A percentile compares a stretch with the other conserved stretches of the same genome.
Evolutionary conservation across 2,888 invertebrate species (phyloP).

Genomic region (Ecliptopera silaceata): DNA sequence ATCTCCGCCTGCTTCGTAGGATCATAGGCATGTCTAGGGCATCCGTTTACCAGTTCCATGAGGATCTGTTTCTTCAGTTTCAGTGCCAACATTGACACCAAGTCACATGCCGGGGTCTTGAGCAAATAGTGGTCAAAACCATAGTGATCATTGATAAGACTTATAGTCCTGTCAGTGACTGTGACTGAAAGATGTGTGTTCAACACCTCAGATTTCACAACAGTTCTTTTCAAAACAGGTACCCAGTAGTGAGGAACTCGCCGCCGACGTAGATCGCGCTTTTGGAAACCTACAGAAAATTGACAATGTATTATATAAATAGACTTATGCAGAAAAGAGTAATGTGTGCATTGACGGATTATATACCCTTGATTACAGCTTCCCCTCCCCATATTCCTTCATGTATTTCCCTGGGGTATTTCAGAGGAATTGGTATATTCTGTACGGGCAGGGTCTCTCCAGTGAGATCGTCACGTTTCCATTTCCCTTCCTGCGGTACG

Average conservation of each 20-base stretch:
- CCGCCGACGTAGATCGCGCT: conserved; percentile 81
- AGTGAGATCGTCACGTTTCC: conserved; percentile 87
- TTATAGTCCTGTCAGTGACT: conserved; percentile 92
- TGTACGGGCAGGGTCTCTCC: conserved; percentile 89
- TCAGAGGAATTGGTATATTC: conserved; percentile 89
- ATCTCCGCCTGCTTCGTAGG: conserved; percentile 87
- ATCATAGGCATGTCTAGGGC: conserved; percentile 86
- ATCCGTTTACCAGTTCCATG: conserved; percentile 86
- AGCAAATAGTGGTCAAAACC: conserved; percentile 98
- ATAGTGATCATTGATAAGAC: conserved; percentile 93
- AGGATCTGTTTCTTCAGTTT: conserved; percentile 94
- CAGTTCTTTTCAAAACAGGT: conserved; percentile 89
- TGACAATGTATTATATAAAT: background rate
- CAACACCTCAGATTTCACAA: conserved; percentile 95
- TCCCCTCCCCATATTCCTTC: conserved; percentile 98
- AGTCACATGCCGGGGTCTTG: conserved; percentile 95
- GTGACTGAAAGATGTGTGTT: conserved; percentile 91
- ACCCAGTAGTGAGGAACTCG: conserved; percentile 95
- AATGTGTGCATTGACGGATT: background rate
- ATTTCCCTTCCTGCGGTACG: conserved; percentile 88
- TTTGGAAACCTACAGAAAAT: conserved; percentile 84
- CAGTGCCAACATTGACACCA: conserved; percentile 92
- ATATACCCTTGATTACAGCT: conserved; percentile 90
- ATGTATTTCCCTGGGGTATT: conserved; percentile 90
- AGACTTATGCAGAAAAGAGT: background rate